Percentiles rank a stretch among this genome's conserved stretches.
Conservation (phyloP, 2,797 vertebrate species). For the Microcaecilia unicolor region DNA sequence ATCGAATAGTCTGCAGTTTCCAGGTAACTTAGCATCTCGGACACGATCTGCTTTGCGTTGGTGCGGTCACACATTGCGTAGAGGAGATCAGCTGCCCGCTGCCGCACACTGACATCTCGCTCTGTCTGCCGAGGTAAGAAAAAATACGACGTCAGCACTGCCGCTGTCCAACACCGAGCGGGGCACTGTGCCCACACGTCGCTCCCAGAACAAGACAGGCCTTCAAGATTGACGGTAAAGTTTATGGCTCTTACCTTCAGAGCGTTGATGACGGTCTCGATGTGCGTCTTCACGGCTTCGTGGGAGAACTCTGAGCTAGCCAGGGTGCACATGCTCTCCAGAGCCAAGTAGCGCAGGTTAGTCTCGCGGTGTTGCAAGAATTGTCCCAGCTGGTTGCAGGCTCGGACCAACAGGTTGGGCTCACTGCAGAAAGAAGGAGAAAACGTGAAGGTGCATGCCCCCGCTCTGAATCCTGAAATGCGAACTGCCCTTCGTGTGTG, state of each 20-base stretch:
- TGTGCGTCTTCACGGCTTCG: constrained; percentile 82
- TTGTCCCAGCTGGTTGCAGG: constrained; percentile 85
- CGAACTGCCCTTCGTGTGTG: neutral
- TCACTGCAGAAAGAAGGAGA: constrained; percentile 44
- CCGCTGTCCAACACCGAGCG: too few relatives aligned
- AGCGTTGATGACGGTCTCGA: constrained; percentile 82
- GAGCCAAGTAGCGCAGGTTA: constrained; percentile 80
- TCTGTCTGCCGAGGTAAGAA: constrained; percentile 61
- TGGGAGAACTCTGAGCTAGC: constrained; percentile 88
- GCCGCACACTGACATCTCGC: constrained; percentile 80
- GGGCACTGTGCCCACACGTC: too few relatives aligned
- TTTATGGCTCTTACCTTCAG: constrained; percentile 72
- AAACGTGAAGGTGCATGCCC: neutral
- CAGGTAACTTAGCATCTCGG: constrained; percentile 85
- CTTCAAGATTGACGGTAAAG: too few relatives aligned
- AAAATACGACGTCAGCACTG: neutral
- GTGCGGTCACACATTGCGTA: constrained; percentile 91
- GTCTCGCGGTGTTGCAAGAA: constrained; percentile 86
- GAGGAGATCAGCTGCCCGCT: constrained; percentile 79
- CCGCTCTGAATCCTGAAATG: neutral
- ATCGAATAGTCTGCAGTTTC: constrained; percentile 87
- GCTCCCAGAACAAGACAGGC: too few relatives aligned
- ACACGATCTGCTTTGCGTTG: constrained; percentile 84
- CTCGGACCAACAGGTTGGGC: constrained; percentile 78
- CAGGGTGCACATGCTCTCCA: constrained; percentile 86